Percentiles rank a stretch among this genome's conserved stretches.
These are phyloP conservation scores for Anastrepha ludens DNA, from an alignment of 1,140 invertebrate species.

Conservation along the genomic window DNA sequence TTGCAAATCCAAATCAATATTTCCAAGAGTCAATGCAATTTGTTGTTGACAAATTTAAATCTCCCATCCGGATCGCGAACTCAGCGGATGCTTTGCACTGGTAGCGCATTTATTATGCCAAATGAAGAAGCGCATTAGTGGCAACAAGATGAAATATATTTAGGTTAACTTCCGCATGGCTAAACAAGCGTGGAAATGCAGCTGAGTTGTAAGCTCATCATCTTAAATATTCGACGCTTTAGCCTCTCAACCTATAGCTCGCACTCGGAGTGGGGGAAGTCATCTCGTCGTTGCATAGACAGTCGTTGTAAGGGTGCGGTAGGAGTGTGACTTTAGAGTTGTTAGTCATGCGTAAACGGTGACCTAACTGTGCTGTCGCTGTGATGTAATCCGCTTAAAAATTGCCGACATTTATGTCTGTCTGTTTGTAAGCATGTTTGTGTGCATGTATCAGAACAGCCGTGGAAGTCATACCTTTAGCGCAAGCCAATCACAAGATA, in stretches of 20 bases:
- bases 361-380: conserved; percentile 31
- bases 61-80: background rate
- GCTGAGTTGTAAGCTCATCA: conserved; percentile 2
- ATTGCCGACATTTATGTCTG: background rate
- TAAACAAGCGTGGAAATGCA: background rate
- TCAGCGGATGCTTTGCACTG: background rate
- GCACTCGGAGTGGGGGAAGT: no score
- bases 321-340: background rate
- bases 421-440: background rate
- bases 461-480: no score
- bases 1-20: background rate
- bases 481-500: no score
- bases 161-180: conserved; percentile 8
- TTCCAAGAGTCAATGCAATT: background rate
- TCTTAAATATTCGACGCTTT: background rate
- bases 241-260: background rate
- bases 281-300: background rate
- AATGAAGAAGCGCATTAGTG: conserved; percentile 3
- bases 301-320: background rate
- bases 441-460: no score
- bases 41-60: background rate
- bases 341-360: background rate
- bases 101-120: background rate
- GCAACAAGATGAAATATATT: background rate
- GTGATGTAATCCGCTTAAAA: background rate